Conservation (phyloP, 2,888 invertebrate species). For the Cryptosula pallasiana region DNA sequence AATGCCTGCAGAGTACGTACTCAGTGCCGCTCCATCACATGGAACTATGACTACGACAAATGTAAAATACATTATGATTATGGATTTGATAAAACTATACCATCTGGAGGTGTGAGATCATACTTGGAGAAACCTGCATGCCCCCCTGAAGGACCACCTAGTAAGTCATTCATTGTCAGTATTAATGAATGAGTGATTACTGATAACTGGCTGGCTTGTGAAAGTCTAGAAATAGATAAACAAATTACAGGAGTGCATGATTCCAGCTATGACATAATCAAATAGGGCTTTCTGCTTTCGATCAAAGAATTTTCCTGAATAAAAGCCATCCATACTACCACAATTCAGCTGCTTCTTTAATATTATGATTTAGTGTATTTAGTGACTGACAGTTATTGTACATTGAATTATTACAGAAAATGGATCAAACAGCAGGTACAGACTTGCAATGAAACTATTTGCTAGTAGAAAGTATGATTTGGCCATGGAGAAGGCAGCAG, state of each 20-base stretch:
- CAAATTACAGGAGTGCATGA: no score
- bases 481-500: background rate
- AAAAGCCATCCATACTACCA: no score
- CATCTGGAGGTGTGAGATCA: background rate
- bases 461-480: background rate
- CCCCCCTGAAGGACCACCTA: background rate
- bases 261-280: no score
- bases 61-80: background rate
- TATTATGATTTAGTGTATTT: no score
- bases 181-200: no score
- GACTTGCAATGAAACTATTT: background rate
- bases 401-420: background rate
- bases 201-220: no score
- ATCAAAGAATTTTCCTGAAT: no score
- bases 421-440: background rate
- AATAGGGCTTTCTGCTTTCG: no score
- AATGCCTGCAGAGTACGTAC: background rate
- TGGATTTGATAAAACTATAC: background rate
- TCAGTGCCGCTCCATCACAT: background rate
- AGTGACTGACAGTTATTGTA: no score
- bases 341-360: no score
- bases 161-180: no score
- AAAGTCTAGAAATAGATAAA: no score
- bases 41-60: conserved; percentile 1
- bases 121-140: conserved; percentile 3